These are phyloP conservation scores for Drosophila dunni DNA, from an alignment of 1,140 invertebrate species.

Conservation along the genomic window DNA sequence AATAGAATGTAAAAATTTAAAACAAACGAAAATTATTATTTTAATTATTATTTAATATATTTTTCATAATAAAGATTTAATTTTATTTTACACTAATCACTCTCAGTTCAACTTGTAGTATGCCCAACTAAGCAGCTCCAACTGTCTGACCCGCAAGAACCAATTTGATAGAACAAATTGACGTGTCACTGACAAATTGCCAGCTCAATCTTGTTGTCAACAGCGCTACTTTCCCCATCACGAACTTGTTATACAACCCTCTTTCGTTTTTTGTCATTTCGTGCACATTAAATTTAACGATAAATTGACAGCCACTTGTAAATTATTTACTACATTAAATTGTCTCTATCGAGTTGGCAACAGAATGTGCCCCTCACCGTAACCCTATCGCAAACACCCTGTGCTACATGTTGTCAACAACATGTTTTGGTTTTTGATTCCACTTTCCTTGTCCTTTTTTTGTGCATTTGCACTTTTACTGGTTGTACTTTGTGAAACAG, in stretches of 20 bases:
- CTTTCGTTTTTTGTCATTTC: neutral
- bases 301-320: conserved; percentile 68
- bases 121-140: neutral
- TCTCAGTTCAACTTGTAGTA: neutral
- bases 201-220: conserved; percentile 66
- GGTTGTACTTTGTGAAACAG: neutral
- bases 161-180: conserved; percentile 56
- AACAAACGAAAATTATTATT: too few relatives aligned
- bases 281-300: conserved; percentile 33
- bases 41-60: too few relatives aligned
- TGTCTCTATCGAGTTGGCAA: conserved; percentile 30
- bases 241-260: conserved; percentile 22
- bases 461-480: neutral
- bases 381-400: neutral
- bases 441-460: neutral
- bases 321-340: conserved; percentile 67
- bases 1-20: neutral
- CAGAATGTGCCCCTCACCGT: neutral
- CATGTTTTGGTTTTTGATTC: conserved; percentile 45
- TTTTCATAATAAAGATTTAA: neutral
- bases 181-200: conserved; percentile 48
- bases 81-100: neutral
- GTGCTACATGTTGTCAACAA: conserved; percentile 57
- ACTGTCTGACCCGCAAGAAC: neutral
- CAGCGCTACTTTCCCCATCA: conserved; percentile 8